Percentiles rank a stretch among this genome's conserved stretches.
Evolutionary conservation across 2,888 invertebrate species (phyloP).

Genomic region (Melanostoma mellinum): DNA sequence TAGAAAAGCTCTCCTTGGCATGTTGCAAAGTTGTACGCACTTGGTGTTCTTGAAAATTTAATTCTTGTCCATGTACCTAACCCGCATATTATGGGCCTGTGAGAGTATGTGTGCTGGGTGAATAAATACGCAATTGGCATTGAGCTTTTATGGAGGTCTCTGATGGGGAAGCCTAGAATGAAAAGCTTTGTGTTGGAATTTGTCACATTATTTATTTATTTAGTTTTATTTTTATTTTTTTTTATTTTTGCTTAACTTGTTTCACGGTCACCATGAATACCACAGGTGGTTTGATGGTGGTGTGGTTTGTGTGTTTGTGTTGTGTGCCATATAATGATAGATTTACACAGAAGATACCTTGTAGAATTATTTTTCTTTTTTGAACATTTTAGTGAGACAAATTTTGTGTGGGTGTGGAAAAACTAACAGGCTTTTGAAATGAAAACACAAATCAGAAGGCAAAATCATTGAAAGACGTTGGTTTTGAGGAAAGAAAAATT

Average conservation of each 20-base stretch:
- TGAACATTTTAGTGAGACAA: slow-evolving; percentile 13
- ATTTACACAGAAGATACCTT: slow-evolving; percentile 9
- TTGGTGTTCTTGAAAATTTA: slow-evolving; percentile 50
- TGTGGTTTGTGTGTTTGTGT: slow-evolving; percentile 29
- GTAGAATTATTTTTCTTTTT: not conserved
- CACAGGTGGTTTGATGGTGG: slow-evolving; percentile 71
- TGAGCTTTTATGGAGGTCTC: slow-evolving; percentile 45
- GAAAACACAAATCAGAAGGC: not conserved
- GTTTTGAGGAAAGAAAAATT: not conserved
- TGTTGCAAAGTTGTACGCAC: slow-evolving; percentile 77
- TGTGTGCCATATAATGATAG: slow-evolving; percentile 20
- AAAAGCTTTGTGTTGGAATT: slow-evolving; percentile 44
- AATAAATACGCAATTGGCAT: slow-evolving; percentile 49
- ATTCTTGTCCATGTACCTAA: not conserved
- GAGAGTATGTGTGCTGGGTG: slow-evolving; percentile 12
- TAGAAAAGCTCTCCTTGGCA: slow-evolving; percentile 79
- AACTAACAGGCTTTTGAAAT: slow-evolving; percentile 39
- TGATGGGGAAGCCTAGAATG: slow-evolving; percentile 5
- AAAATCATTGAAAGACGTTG: not conserved
- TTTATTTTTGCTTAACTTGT: slow-evolving; percentile 37
- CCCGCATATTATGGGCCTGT: not conserved
- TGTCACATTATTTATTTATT: slow-evolving; percentile 5
- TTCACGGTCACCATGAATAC: slow-evolving; percentile 70
- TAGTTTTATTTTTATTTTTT: slow-evolving; percentile 15
- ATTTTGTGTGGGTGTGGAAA: slow-evolving; percentile 35